These are phyloP conservation scores for Agrotis clavis DNA, from an alignment of 2,888 invertebrate species.

Conservation along the genomic window DNA sequence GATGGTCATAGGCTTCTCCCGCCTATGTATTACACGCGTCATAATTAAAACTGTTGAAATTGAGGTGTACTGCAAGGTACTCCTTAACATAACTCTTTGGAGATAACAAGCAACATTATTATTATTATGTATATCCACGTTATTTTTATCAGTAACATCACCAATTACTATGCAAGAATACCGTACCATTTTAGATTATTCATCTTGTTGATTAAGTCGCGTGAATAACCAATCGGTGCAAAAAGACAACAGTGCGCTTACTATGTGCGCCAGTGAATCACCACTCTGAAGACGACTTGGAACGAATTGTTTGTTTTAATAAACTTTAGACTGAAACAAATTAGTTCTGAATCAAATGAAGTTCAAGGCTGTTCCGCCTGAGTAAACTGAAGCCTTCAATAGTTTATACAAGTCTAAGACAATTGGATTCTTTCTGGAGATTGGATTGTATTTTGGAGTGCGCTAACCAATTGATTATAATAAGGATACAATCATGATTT, in stretches of 20 bases:
- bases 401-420: not conserved
- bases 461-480: not conserved
- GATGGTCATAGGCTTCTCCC: too few species aligned
- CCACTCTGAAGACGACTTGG: constrained; percentile 17
- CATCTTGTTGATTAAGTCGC: constrained; percentile 9
- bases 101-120: too few species aligned
- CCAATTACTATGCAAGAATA: not conserved
- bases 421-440: not conserved
- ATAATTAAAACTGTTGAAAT: too few species aligned
- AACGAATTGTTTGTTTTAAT: constrained; percentile 35
- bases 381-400: constrained; percentile 9
- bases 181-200: constrained; percentile 1
- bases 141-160: not conserved
- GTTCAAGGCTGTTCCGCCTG: constrained; percentile 45
- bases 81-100: too few species aligned
- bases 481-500: not conserved
- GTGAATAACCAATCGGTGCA: constrained; percentile 43
- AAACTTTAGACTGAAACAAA: constrained; percentile 36
- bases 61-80: too few species aligned
- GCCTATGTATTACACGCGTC: too few species aligned
- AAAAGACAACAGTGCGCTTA: constrained; percentile 34
- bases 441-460: not conserved
- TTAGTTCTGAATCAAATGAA: constrained; percentile 29
- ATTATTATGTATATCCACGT: not conserved
- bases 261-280: constrained; percentile 48